A percentile compares a stretch with the other conserved stretches of the same genome.
Evolutionary conservation across 2,797 vertebrate species (phyloP).

Genomic region (Hydrophis major): DNA sequence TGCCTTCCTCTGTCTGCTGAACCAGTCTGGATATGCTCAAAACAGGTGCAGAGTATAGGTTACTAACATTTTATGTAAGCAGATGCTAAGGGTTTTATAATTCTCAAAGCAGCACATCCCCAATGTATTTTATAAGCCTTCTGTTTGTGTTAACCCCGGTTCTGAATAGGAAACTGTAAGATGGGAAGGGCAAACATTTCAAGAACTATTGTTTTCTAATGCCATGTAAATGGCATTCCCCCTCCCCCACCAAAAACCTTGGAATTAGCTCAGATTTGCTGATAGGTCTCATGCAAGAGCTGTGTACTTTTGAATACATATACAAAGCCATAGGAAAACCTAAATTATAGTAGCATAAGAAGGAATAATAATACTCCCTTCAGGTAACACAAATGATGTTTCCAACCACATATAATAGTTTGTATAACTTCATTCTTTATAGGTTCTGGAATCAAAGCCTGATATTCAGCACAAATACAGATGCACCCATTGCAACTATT

Average conservation of each 20-base stretch:
- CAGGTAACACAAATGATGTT: not conserved
- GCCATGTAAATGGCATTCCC: not conserved
- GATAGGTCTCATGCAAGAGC: not conserved
- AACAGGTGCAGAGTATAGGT: conserved; percentile 32
- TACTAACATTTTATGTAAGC: not conserved
- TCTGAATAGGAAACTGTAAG: not conserved
- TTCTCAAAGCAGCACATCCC: not conserved
- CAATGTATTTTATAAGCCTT: not conserved
- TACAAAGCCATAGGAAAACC: not conserved
- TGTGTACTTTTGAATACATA: not conserved
- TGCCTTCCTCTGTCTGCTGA: conserved; percentile 27
- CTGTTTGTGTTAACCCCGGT: not conserved
- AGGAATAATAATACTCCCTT: not conserved
- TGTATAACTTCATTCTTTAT: not conserved
- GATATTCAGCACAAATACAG: not conserved
- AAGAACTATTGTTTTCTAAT: not conserved
- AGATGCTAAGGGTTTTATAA: conserved; percentile 2
- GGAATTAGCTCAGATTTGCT: not conserved
- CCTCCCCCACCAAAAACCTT: not conserved
- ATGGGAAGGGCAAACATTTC: not conserved
- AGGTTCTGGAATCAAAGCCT: not conserved
- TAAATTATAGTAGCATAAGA: not conserved
- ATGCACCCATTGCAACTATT: not conserved
- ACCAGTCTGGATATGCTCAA: conserved; percentile 3
- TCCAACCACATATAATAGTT: not conserved